Percentiles rank a stretch among this genome's conserved stretches.
phyloP scores from a whole-genome alignment of 2,797 vertebrate genomes.

The Leucoraja ocellata region DNA sequence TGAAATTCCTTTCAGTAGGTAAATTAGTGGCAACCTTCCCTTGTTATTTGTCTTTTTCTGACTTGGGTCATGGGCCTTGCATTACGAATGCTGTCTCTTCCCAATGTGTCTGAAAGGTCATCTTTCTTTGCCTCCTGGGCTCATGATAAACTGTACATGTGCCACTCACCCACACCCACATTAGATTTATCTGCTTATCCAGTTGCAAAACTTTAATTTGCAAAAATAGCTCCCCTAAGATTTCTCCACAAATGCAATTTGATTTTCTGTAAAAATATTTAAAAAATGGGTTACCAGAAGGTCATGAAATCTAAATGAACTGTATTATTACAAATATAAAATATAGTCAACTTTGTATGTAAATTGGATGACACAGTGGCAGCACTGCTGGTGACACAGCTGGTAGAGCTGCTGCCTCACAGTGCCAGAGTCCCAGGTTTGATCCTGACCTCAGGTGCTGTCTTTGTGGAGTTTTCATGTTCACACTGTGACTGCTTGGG shows the following conservation, averaged over 20 bases:
- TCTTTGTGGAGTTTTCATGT: no score
- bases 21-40: background rate
- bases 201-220: background rate
- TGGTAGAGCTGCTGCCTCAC: no score
- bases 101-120: background rate
- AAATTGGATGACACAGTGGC: background rate
- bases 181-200: background rate
- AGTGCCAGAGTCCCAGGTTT: no score
- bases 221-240: background rate
- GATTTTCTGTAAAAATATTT: background rate
- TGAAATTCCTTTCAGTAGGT: background rate
- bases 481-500: no score
- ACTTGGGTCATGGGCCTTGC: no score
- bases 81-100: no score
- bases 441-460: no score
- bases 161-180: background rate
- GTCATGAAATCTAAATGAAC: background rate
- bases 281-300: background rate
- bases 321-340: constrained; percentile 5
- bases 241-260: background rate
- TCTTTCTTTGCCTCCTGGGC: background rate
- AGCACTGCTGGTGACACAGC: no score
- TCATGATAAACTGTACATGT: background rate
- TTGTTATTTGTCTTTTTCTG: background rate
- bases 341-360: background rate